These are phyloP conservation scores for Stenopsyche tienmushanensis DNA, from an alignment of 1,140 invertebrate genomes.

Conservation along the genomic window DNA sequence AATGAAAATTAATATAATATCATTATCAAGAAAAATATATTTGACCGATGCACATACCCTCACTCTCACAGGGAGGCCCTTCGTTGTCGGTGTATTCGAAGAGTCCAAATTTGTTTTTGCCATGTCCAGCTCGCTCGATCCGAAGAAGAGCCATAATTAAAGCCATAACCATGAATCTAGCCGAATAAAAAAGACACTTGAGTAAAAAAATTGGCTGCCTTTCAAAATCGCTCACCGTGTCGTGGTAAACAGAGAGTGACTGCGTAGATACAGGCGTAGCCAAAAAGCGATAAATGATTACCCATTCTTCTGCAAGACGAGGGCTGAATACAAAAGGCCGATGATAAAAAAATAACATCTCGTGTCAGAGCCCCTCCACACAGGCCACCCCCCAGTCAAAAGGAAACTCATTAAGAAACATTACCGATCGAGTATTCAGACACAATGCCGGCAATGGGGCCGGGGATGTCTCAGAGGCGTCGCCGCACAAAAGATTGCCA, in stretches of 20 bases:
- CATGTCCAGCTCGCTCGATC: too few species aligned
- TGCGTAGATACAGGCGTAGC: constrained; percentile 19
- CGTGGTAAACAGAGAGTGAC: constrained; percentile 18
- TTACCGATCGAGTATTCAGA: constrained; percentile 32
- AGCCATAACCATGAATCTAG: too few species aligned
- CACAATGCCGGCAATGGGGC: constrained; percentile 16
- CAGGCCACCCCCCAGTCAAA: too few species aligned
- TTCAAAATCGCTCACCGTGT: not conserved
- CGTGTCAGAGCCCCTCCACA: constrained; percentile 10
- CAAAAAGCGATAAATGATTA: constrained; percentile 41
- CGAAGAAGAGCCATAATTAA: too few species aligned
- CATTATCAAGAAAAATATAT: not conserved
- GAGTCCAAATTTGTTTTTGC: too few species aligned
- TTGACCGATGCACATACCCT: not conserved
- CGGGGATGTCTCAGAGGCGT: not conserved
- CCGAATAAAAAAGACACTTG: too few species aligned
- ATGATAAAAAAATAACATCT: constrained; percentile 37
- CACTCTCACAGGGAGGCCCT: too few species aligned
- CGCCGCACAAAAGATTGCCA: not conserved
- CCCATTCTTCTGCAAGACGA: constrained; percentile 33
- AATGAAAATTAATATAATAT: too few species aligned
- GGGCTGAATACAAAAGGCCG: constrained; percentile 30
- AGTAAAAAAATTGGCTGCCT: not conserved
- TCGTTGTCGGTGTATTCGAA: too few species aligned
- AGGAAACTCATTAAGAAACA: constrained; percentile 39